Conservation (phyloP, 2,113 vertebrate genomes). For the Tringa solitaria region DNA sequence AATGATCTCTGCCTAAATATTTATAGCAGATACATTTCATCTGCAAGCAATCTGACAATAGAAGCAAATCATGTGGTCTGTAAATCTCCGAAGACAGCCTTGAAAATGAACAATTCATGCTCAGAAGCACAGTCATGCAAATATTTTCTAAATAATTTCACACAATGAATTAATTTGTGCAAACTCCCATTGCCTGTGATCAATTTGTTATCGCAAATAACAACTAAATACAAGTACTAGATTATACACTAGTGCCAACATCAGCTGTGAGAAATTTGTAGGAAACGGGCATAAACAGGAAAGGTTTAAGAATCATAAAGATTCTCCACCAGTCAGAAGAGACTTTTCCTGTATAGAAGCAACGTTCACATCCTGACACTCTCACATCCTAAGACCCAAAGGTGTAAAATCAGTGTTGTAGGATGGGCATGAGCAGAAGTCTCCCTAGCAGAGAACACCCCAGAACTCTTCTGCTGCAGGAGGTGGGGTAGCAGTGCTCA, state of each 20-base stretch:
- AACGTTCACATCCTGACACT: background rate
- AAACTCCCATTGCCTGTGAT: background rate
- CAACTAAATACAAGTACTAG: background rate
- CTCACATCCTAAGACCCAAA: background rate
- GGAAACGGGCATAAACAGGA: background rate
- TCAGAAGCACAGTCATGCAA: background rate
- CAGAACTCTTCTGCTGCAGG: background rate
- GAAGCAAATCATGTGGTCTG: background rate
- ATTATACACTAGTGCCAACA: background rate
- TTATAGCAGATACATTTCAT: background rate
- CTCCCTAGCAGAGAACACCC: background rate
- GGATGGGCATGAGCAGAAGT: background rate
- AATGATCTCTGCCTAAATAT: background rate
- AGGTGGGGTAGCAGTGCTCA: background rate
- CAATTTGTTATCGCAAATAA: slow-evolving; percentile 11
- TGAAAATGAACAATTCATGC: background rate
- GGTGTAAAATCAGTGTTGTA: background rate
- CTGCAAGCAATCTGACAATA: background rate
- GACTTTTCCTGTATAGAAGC: background rate
- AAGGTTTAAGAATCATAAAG: background rate
- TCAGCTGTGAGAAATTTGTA: background rate
- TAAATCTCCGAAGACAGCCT: background rate
- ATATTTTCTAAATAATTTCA: background rate
- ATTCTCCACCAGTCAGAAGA: background rate
- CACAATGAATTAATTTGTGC: background rate